Percentiles rank a stretch among this genome's conserved stretches.
phyloP scores from a whole-genome alignment of 2,113 vertebrate species.

The Bos taurus region ARS-UCD2.0 NC_037348.1:64474501-64475000 shows the following conservation, averaged over 20 bases:
- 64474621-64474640: background rate
- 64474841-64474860: background rate
- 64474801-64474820: background rate
- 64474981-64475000: background rate
- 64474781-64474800: background rate
- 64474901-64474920: background rate
- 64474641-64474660: background rate
- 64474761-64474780: background rate
- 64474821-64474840: background rate
- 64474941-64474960: background rate
- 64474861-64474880: background rate
- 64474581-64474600: background rate
- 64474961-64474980: no score
- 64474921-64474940: background rate
- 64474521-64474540: conserved; percentile 90
- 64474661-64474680: background rate
- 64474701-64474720: background rate
- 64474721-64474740: background rate
- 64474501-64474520: conserved; percentile 88
- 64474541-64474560: fast-evolving
- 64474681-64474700: background rate
- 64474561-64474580: background rate
- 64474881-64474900: background rate
- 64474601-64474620: background rate
- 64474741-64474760: background rate